phyloP scores from a whole-genome alignment of 1,140 invertebrate species.

The Prorops nasuta region DNA sequence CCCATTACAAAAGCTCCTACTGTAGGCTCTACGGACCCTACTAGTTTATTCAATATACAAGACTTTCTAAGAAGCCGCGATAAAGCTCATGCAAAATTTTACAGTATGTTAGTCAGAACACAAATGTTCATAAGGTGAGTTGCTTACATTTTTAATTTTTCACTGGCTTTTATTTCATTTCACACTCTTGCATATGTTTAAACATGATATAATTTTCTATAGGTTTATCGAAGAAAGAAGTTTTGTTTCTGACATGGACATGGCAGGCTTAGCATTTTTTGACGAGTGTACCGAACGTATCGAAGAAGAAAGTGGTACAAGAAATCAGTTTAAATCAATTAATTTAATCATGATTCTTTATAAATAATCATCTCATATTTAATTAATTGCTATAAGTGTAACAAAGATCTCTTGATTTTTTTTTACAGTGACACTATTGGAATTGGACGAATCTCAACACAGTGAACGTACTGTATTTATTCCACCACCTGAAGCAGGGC shows the following conservation, averaged over 20 bases:
- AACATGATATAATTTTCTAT: slow-evolving; percentile 6
- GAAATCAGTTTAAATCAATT: slow-evolving; percentile 3
- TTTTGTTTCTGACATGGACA: slow-evolving; percentile 96
- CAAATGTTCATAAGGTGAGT: slow-evolving; percentile 86
- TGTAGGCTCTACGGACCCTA: slow-evolving; percentile 89
- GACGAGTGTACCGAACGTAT: slow-evolving; percentile 92
- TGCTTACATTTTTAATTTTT: background rate
- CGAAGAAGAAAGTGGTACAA: slow-evolving; percentile 60
- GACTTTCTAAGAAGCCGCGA: slow-evolving; percentile 72
- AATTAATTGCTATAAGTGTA: too few relatives aligned
- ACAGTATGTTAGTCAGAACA: slow-evolving; percentile 83
- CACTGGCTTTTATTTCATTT: background rate
- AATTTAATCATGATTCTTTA: too few relatives aligned
- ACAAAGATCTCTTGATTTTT: slow-evolving; percentile 10
- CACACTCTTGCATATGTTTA: background rate
- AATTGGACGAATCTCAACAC: slow-evolving; percentile 70
- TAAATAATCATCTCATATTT: too few relatives aligned
- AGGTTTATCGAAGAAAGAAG: slow-evolving; percentile 98
- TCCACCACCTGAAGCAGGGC: slow-evolving; percentile 82
- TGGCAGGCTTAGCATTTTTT: slow-evolving; percentile 86
- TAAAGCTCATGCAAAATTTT: slow-evolving; percentile 89
- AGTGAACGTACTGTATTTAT: slow-evolving; percentile 95
- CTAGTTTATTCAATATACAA: slow-evolving; percentile 91
- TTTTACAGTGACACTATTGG: slow-evolving; percentile 62
- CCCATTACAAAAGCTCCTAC: slow-evolving; percentile 95